Base-by-base conservation (phyloP, 2,888 invertebrate genomes). In the Entomobrya proxima region DNA sequence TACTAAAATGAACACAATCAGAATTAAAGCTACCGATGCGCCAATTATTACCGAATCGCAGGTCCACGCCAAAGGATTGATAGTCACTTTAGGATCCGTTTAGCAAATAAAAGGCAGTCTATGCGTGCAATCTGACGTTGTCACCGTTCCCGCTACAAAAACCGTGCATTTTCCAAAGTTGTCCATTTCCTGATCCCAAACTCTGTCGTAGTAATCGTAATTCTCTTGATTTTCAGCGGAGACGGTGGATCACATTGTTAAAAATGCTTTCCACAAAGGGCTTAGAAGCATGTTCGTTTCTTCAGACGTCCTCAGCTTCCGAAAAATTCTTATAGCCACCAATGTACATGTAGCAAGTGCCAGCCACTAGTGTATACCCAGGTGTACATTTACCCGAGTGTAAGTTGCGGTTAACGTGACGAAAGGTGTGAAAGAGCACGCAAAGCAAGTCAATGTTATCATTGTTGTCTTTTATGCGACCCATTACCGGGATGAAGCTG, bases 331-430 rank as follows among this genome's bases (percentile, higher is more conserved):
- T 96, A 0, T 97, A 97, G 0, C 98, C 98, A 0, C 98, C 98
- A 64, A 99, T 94, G 91, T 97, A 99, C 92, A 97, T 96, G 91
- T 97, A 99, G 91, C 99, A 99, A 0, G 98, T 97, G 85, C 96
- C 96, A 0, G 96, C 95, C 0, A 98, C 95, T 15, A 95, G 93
- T 88, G 95, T 95, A 98, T 98, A 99, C 0, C 98, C 98, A 0
- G 98, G 98, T 0, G 98, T 97, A 91, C 99, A 99, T 92, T 98
- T 98, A 32, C 97, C 98, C 88, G n/a, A n/a, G n/a, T n/a, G n/a
- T n/a, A n/a, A n/a, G n/a, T n/a, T n/a, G n/a, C n/a, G n/a, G 91
- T 99, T 98, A 91, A 96, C 97, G 94, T 96, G 95, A 90, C 97
- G 95, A 91, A 95, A 98, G 0, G 98, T 98, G 81, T 94, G 93